Evolutionary conservation across 2,888 invertebrate species (phyloP).

Genomic region (Ophonus ardosiacus): DNA sequence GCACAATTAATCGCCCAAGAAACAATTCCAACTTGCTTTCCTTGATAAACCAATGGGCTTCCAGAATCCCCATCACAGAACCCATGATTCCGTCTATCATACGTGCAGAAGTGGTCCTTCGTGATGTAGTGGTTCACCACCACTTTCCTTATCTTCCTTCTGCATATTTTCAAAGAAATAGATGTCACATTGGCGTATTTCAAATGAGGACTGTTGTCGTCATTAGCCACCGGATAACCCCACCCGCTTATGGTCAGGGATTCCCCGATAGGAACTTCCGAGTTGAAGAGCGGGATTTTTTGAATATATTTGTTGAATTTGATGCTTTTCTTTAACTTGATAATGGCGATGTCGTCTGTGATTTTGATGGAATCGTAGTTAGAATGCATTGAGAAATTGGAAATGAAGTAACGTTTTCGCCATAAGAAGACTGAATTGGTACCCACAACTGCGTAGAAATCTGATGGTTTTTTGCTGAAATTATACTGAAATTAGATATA

Average conservation of each 20-base stretch:
- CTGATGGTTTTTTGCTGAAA: background rate
- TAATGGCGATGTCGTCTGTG: background rate
- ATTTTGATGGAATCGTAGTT: background rate
- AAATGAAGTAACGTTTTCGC: background rate
- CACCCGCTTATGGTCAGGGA: background rate
- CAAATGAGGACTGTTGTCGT: background rate
- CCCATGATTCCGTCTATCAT: background rate
- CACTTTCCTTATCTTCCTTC: background rate
- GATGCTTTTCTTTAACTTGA: background rate
- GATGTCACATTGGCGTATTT: background rate
- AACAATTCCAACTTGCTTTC: background rate
- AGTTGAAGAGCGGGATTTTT: background rate
- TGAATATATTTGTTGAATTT: background rate
- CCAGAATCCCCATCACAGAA: conserved; percentile 18
- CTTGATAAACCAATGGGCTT: background rate
- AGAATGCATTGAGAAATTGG: background rate
- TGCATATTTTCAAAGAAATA: background rate
- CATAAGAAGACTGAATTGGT: background rate
- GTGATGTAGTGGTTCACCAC: background rate
- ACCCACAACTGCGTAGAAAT: background rate
- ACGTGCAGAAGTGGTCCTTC: conserved; percentile 5
- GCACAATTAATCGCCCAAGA: background rate
- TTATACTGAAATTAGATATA: too few species aligned
- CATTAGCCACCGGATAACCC: background rate
- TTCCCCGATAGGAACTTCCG: background rate